Conservation (phyloP, 1,140 invertebrate species). For the Tetranychus urticae region DNA sequence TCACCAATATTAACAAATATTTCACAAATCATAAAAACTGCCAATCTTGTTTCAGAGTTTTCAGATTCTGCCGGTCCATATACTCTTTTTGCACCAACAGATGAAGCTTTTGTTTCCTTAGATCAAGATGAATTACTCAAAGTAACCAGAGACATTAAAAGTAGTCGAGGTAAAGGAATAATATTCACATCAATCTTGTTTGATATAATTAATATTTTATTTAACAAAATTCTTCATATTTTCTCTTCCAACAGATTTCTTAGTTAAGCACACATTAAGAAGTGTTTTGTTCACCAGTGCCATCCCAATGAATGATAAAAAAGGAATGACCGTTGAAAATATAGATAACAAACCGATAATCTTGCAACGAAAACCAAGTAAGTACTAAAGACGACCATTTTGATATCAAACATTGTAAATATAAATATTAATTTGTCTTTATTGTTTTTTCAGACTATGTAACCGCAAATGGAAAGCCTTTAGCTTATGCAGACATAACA, state of each 20-base stretch:
- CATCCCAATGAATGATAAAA: background rate
- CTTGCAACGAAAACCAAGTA: background rate
- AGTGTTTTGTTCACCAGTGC: background rate
- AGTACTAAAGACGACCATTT: background rate
- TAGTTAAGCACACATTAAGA: background rate
- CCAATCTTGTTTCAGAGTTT: conserved; percentile 9
- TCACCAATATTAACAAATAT: conserved; percentile 16
- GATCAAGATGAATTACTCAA: conserved; percentile 3
- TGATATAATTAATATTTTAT: background rate
- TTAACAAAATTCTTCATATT: background rate
- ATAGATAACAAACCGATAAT: background rate
- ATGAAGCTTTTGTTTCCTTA: conserved; percentile 18
- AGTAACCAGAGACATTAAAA: background rate
- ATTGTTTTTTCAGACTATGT: conserved; percentile 9
- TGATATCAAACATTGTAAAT: background rate
- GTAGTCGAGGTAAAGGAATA: background rate
- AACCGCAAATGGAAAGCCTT: conserved; percentile 11
- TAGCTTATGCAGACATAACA: conserved; percentile 17
- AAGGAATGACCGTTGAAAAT: background rate
- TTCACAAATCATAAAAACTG: conserved; percentile 7
- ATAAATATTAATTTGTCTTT: background rate
- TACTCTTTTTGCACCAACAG: conserved; percentile 19
- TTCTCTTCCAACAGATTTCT: background rate
- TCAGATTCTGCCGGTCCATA: conserved; percentile 14
- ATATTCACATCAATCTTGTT: too few species aligned